Conservation (phyloP, 2,888 invertebrate species). For the Erynnis tages region DNA sequence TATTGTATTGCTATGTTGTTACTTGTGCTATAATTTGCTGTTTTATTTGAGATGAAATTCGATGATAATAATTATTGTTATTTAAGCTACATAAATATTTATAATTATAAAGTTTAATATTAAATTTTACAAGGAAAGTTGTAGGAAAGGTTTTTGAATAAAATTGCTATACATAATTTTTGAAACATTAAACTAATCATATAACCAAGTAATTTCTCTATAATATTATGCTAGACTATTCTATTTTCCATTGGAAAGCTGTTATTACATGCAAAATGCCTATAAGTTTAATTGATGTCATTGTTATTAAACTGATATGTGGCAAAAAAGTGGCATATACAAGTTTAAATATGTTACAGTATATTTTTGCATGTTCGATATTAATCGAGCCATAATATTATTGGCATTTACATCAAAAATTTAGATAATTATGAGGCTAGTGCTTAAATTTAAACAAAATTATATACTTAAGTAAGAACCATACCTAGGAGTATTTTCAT, state of each 20-base stretch:
- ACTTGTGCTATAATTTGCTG: not conserved
- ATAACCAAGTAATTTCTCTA: not conserved
- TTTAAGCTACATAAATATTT: conserved; percentile 5
- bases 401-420: conserved; percentile 6
- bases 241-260: not conserved
- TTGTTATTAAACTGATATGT: not conserved
- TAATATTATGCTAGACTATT: not conserved
- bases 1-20: conserved; percentile 17
- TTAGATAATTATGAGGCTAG: not conserved
- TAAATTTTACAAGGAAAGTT: conserved; percentile 9
- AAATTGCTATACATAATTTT: conserved; percentile 1
- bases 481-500: no score
- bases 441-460: no score
- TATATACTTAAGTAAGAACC: no score
- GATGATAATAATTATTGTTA: conserved; percentile 20
- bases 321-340: conserved; percentile 1
- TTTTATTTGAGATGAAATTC: conserved; percentile 3
- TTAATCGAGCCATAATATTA: not conserved
- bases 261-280: conserved; percentile 17
- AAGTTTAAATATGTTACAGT: conserved; percentile 11
- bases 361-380: conserved; percentile 25
- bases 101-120: conserved; percentile 8
- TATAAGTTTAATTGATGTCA: not conserved
- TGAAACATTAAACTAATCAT: not conserved
- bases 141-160: not conserved